A percentile compares a stretch with the other conserved stretches of the same genome.
phyloP scores from a whole-genome alignment of 1,140 invertebrate genomes.

The Drosophila cardini region DNA sequence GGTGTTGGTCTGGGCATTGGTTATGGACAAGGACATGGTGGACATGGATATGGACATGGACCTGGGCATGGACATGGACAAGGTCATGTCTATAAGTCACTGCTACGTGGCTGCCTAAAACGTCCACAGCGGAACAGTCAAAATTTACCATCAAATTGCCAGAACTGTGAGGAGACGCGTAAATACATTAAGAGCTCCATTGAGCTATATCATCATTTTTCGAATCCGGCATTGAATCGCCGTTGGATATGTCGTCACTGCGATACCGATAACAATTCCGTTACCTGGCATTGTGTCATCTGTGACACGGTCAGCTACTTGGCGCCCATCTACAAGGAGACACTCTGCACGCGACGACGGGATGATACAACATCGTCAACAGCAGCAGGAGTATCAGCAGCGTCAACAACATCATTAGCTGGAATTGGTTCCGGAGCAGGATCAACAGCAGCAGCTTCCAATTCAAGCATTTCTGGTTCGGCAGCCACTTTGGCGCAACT shows the following conservation, averaged over 20 bases:
- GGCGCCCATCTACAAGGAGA: constrained; percentile 84
- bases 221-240: constrained; percentile 80
- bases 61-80: constrained; percentile 39
- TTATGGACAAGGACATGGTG: neutral
- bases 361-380: constrained; percentile 22
- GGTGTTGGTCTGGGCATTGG: constrained; percentile 22
- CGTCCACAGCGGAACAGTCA: constrained; percentile 78
- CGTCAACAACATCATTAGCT: neutral
- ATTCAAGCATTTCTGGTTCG: neutral
- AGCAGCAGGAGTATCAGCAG: constrained; percentile 8
- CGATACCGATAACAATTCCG: constrained; percentile 79
- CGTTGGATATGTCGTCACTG: constrained; percentile 80
- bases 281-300: constrained; percentile 84
- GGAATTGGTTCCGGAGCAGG: neutral
- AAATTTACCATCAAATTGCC: constrained; percentile 74
- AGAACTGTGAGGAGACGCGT: constrained; percentile 81
- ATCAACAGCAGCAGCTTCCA: neutral
- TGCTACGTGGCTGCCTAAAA: constrained; percentile 79
- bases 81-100: constrained; percentile 78
- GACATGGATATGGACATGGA: neutral
- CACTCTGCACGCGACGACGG: constrained; percentile 36
- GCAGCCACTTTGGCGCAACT: neutral
- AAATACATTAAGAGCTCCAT: constrained; percentile 82
- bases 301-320: constrained; percentile 83
- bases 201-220: constrained; percentile 80